Evolutionary conservation across 2,113 vertebrate species (phyloP), one percentile per base, ranked within the genome.

Genomic region (Anhinga anhinga): DNA sequence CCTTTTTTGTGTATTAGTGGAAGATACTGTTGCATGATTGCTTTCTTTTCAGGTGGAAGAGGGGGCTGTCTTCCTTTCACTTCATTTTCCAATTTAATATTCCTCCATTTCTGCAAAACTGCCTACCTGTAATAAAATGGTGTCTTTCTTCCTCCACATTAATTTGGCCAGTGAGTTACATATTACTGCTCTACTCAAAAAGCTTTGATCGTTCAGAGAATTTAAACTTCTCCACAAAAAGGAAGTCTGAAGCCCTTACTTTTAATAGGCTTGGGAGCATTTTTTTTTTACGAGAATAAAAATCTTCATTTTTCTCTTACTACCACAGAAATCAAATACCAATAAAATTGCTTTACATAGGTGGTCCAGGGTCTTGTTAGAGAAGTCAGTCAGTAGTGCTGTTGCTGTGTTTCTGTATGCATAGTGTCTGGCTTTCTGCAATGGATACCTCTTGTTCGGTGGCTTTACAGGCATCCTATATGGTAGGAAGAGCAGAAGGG

Each of bases 141-240:
- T 80, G 36, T 59, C 47, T 86, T 90, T 88, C 82, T 40, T 49
- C 3, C 17, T 95, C 14, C 32, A 20, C 45, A 56, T 61, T 67
- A 80, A 62, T 92, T 87, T 88, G 58, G 25, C 44, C 7, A 5
- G 26, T 79, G 45, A 92, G 38, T 80, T 95, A 55, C 32, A 89
- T 20, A 50, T 90, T 94, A 61, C 45, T 88, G 56, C 59, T 65
- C 8, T 88, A 16, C 25, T 72, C 36, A 17, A 8, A 86, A 96
- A 82, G 25, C 74, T 91, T 89, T 93, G 74, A 85, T 97, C 47
- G 50, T 86, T 85, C 58, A 47, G 53, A 76, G 95, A 73, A 58
- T 61, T 40, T 72, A 27, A 83, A 58, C 62, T 89, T 88, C 29
- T 80, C 44, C 15, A 58, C 29, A 59, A 67, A 88, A 90, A 84